phyloP scores from a whole-genome alignment of 1,140 invertebrate genomes.

The Lasaia peninsularis region DNA sequence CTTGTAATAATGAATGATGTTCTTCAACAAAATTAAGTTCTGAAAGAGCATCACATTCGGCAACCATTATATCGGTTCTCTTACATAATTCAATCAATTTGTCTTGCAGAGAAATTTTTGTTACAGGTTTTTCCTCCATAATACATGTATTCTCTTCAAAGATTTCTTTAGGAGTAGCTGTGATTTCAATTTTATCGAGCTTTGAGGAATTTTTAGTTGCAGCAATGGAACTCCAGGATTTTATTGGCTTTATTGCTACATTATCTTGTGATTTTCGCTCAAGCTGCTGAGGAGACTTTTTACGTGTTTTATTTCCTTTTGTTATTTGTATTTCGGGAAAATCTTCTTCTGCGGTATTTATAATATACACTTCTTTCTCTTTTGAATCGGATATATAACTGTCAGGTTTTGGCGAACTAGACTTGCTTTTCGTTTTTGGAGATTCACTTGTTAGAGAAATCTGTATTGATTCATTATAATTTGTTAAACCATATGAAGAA shows the following conservation, averaged over 20 bases:
- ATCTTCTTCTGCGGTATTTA: conserved; percentile 59
- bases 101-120: conserved; percentile 52
- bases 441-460: conserved; percentile 38
- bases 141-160: conserved; percentile 20
- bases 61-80: conserved; percentile 69
- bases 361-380: conserved; percentile 64
- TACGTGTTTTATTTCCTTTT: conserved; percentile 48
- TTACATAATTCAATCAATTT: conserved; percentile 68
- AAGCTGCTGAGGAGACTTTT: conserved; percentile 47
- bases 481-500: neutral
- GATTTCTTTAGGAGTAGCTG: conserved; percentile 20
- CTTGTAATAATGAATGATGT: conserved; percentile 59
- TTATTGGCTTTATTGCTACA: conserved; percentile 35
- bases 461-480: conserved; percentile 7
- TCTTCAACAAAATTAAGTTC: conserved; percentile 70
- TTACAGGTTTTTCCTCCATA: conserved; percentile 35
- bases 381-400: conserved; percentile 36
- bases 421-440: conserved; percentile 42
- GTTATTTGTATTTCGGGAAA: conserved; percentile 71
- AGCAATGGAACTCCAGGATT: conserved; percentile 61
- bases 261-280: conserved; percentile 36
- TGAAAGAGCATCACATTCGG: conserved; percentile 62
- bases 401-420: conserved; percentile 50
- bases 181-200: conserved; percentile 24
- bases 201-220: conserved; percentile 47